Evolutionary conservation across 2,888 invertebrate species (phyloP), one percentile per base, ranked within the genome.

Genomic region (Eumacrocentrus americanus): DNA sequence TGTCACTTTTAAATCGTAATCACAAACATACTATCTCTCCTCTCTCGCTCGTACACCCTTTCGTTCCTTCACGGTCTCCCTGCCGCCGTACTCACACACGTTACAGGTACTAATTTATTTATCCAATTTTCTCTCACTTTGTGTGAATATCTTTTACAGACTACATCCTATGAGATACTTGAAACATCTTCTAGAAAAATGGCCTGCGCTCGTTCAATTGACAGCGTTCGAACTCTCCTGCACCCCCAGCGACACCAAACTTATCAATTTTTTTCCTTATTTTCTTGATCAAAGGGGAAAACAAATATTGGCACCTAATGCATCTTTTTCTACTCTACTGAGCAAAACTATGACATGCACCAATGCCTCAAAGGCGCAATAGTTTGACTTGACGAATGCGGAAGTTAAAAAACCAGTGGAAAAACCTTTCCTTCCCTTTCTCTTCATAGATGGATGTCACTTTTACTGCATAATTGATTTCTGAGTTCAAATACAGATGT

Each of bases 101-200:
- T 72, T 73, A 73, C 75, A 76, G 76, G 76, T 76, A 77, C 75
- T 74, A 72, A 70, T 71, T 74, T 72, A 67, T 69, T 59, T 58
- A 60, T 25, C 50, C n/a, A n/a, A 61, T 46, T 46, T 37, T 47
- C 29, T 35, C 38, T 50, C 52, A 44, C 37, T 40, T 46, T 56
- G 16, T 18, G 35, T 51, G 60, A 48, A 60, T 59, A 59, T 64
- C 44, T 57, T 65, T 66, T 67, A 67, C 59, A 44, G 60, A 47
- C 69, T 72, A 64, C 56, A 46, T 51, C 61, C 69, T 70, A 70
- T 57, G 58, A 61, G 60, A 62, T 67, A 67, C 64, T 66, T 29
- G 34, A 68, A 62, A 67, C 67, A 61, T 60, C n/a, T n/a, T 58
- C 62, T 64, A 60, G 61, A 69, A 64, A 66, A 51, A 69, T 68